Percentiles rank a stretch among this genome's conserved stretches.
These are phyloP conservation scores for Megalonaias nervosa DNA, from an alignment of 1,140 invertebrate genomes.

Conservation along the genomic window DNA sequence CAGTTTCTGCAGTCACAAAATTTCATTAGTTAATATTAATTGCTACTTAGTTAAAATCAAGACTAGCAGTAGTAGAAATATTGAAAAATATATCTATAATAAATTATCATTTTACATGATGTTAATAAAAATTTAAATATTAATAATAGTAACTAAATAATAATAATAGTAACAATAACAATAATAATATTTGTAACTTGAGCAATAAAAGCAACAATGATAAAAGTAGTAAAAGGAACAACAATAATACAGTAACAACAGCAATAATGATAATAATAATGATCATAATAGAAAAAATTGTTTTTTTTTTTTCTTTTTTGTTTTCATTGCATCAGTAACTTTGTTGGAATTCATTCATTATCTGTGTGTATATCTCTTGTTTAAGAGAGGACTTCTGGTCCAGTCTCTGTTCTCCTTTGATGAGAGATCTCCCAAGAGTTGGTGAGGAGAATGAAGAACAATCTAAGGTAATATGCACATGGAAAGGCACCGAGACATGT, in stretches of 20 bases:
- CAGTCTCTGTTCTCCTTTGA: slow-evolving; percentile 59
- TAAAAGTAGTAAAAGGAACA: neutral
- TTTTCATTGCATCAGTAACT: too few relatives aligned
- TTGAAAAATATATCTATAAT: neutral
- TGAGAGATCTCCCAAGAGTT: slow-evolving; percentile 37
- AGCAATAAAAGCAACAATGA: neutral
- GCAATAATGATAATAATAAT: neutral
- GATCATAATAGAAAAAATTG: neutral
- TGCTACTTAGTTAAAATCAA: too few relatives aligned
- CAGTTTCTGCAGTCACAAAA: too few relatives aligned
- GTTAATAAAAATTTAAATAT: neutral
- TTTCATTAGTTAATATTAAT: too few relatives aligned
- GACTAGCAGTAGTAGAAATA: neutral
- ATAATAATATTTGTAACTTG: neutral
- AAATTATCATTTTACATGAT: neutral
- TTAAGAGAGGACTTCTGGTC: slow-evolving; percentile 63
- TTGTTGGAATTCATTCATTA: neutral
- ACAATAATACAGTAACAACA: neutral
- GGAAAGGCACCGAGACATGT: too few relatives aligned
- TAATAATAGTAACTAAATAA: neutral
- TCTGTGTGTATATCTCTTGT: slow-evolving; percentile 16
- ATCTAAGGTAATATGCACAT: neutral
- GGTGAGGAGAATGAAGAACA: slow-evolving; percentile 15
- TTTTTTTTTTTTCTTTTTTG: neutral
- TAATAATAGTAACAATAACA: neutral